Percentiles rank a stretch among this genome's conserved stretches.
Evolutionary conservation across 1,140 invertebrate species (phyloP).

Genomic region (Meloidogyne exigua): DNA sequence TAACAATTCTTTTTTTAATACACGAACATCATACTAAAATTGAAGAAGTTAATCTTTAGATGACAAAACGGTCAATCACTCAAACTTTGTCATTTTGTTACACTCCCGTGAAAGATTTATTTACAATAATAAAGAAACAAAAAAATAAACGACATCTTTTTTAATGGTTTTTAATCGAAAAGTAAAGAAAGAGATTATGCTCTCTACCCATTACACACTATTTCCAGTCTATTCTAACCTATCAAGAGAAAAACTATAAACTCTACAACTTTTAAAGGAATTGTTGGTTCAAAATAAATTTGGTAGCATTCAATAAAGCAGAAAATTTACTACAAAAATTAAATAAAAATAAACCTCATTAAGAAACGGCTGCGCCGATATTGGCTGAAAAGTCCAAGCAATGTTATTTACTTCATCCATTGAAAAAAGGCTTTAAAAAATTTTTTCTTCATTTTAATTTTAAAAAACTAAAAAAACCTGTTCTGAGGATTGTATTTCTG

Average conservation of each 20-base stretch:
- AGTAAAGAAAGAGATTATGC: no score
- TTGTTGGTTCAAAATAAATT: no score
- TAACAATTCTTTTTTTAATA: constrained; percentile 89
- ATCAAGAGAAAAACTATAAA: no score
- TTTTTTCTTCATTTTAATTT: no score
- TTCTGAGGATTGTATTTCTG: no score
- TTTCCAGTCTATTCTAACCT: neutral
- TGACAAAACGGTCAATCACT: neutral
- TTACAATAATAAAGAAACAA: no score
- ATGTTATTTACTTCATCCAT: neutral
- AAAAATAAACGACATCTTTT: no score
- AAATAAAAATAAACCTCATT: neutral
- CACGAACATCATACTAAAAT: constrained; percentile 5
- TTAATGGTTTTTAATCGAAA: no score
- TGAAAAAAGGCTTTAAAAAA: neutral
- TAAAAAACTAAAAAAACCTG: neutral
- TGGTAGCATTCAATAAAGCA: no score
- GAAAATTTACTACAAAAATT: neutral
- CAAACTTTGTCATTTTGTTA: no score
- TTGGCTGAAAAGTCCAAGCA: neutral
- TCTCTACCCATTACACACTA: neutral
- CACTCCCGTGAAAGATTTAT: no score
- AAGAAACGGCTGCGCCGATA: neutral
- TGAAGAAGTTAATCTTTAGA: neutral
- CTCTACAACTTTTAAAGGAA: no score